A percentile compares a stretch with the other conserved stretches of the same genome.
Conservation (phyloP, 2,888 invertebrate genomes). For the Dorcus hopei region DNA sequence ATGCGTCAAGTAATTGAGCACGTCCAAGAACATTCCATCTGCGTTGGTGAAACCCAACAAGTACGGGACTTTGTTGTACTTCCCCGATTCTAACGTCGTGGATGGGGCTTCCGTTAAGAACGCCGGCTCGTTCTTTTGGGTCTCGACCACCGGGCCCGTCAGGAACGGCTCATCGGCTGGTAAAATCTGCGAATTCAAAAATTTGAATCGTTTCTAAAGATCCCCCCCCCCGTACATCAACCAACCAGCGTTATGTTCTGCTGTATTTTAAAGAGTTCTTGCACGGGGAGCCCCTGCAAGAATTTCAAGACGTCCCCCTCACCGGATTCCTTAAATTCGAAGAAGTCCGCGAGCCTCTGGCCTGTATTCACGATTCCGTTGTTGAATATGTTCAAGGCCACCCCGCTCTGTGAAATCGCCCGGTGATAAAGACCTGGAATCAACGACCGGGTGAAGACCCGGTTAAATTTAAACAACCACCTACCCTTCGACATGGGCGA, state of each 20-base stretch:
- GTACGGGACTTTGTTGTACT: slow-evolving; percentile 10
- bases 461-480: no score
- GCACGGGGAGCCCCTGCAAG: slow-evolving; percentile 3
- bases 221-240: no score
- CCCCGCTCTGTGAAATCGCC: slow-evolving; percentile 14
- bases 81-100: slow-evolving; percentile 1
- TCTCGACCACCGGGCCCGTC: slow-evolving; percentile 7
- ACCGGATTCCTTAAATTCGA: background rate
- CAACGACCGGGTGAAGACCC: background rate
- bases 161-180: slow-evolving; percentile 2
- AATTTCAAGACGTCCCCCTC: slow-evolving; percentile 4
- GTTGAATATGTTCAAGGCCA: slow-evolving; percentile 7
- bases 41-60: slow-evolving; percentile 10
- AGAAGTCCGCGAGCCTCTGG: background rate
- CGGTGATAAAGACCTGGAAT: slow-evolving; percentile 13
- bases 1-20: background rate
- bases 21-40: slow-evolving; percentile 3
- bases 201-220: no score
- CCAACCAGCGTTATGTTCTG: slow-evolving; percentile 5
- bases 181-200: slow-evolving; percentile 3
- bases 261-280: slow-evolving; percentile 13
- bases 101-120: slow-evolving; percentile 6
- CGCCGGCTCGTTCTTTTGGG: background rate
- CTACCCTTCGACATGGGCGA: slow-evolving; percentile 45
- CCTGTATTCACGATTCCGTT: slow-evolving; percentile 9